phyloP scores from a whole-genome alignment of 35 echinoderm and acorn worm genomes.

The Hemicentrotus pulcherrimus region DNA sequence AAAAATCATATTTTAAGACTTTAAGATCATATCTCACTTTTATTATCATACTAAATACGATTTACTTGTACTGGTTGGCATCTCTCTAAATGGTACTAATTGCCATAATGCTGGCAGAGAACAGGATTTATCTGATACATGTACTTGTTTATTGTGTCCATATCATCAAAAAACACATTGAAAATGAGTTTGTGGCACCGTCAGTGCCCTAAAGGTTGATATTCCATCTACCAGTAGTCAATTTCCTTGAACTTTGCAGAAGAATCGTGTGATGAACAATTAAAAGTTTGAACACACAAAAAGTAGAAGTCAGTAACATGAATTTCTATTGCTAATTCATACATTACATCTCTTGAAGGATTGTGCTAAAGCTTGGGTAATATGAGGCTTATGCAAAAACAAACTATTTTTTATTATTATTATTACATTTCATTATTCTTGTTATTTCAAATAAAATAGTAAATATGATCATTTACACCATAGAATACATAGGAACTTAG shows the following conservation, averaged over 20 bases:
- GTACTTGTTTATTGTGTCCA: neutral
- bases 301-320: neutral
- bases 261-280: neutral
- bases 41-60: no score
- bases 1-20: no score
- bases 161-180: no score
- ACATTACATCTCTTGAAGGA: neutral
- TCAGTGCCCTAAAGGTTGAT: neutral
- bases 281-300: neutral
- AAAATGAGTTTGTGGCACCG: no score
- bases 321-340: neutral
- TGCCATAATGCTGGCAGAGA: no score
- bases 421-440: no score
- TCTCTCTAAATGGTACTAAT: no score
- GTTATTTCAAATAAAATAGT: neutral
- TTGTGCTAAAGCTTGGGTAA: no score
- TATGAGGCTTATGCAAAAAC: no score
- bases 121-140: neutral
- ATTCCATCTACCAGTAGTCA: neutral
- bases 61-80: no score
- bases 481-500: neutral
- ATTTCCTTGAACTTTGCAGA: neutral
- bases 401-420: no score
- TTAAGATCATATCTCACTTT: no score
- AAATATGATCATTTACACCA: neutral